phyloP scores from a whole-genome alignment of 2,113 vertebrate genomes.

The Crotophaga sulcirostris region DNA sequence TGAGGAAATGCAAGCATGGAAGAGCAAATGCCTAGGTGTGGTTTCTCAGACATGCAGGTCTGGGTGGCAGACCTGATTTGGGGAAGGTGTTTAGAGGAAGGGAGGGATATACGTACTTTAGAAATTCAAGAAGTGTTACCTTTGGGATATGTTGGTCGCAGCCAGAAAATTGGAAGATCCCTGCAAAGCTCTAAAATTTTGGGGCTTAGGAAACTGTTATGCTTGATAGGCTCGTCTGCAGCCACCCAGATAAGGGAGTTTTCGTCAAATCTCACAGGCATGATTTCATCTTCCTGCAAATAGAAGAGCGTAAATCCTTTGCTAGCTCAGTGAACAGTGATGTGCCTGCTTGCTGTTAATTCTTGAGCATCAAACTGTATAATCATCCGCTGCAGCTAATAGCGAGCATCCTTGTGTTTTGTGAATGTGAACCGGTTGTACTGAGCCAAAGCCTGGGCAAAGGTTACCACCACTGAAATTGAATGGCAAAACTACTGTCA shows the following conservation, averaged over 20 bases:
- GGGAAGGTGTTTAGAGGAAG: not conserved
- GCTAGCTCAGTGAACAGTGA: conserved; percentile 22
- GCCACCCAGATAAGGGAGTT: conserved; percentile 90
- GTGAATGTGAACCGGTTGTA: not conserved
- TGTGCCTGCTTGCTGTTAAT: conserved; percentile 2
- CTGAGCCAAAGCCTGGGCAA: not conserved
- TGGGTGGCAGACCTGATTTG: not conserved
- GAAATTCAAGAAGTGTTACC: conserved; percentile 74
- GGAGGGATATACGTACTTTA: not conserved
- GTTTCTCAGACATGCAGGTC: not conserved
- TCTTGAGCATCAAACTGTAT: conserved; percentile 13
- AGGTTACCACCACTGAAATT: not conserved
- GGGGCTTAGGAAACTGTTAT: conserved; percentile 86
- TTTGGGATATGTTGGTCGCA: conserved; percentile 85
- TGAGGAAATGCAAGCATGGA: not conserved
- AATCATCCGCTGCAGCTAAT: not conserved
- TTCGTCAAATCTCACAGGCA: conserved; percentile 90
- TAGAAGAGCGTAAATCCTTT: conserved; percentile 48
- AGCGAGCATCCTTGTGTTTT: not conserved
- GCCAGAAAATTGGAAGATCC: conserved; percentile 91
- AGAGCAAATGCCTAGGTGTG: not conserved
- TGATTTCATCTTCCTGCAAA: conserved; percentile 87
- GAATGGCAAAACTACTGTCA: not conserved
- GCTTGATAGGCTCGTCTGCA: conserved; percentile 85
- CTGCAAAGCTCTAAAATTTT: conserved; percentile 89